A percentile compares a stretch with the other conserved stretches of the same genome.
phyloP scores from a whole-genome alignment of 2,888 invertebrate species.

The Flexamia atlantica region DNA sequence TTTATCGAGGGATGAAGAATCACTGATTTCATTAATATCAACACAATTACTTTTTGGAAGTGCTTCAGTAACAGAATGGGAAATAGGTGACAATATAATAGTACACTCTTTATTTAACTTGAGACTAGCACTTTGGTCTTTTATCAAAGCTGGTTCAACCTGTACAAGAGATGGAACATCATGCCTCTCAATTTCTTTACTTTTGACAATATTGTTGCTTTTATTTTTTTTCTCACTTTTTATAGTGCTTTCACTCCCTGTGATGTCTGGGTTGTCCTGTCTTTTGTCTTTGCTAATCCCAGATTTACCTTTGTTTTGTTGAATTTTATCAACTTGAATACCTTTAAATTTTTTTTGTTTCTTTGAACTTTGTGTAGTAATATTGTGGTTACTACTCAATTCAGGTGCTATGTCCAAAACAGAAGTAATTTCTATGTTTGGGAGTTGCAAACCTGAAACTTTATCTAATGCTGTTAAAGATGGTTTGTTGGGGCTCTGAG shows the following conservation, averaged over 20 bases:
- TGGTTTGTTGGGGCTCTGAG: neutral
- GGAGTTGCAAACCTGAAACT: neutral
- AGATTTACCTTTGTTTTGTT: neutral
- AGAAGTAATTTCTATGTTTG: neutral
- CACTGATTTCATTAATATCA: neutral
- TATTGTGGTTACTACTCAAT: neutral
- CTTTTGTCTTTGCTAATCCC: neutral
- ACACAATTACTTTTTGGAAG: neutral
- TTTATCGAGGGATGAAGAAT: neutral
- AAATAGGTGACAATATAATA: neutral
- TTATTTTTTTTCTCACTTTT: neutral
- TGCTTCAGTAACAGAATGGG: neutral
- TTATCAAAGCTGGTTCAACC: neutral
- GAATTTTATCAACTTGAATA: neutral
- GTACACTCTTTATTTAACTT: neutral
- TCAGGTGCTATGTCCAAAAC: neutral
- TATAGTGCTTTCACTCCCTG: neutral
- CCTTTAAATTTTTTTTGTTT: neutral
- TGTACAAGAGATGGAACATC: neutral
- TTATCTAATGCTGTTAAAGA: neutral
- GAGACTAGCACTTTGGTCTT: slow-evolving; percentile 2
- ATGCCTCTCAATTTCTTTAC: neutral
- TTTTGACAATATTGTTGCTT: neutral
- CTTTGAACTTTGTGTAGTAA: neutral
- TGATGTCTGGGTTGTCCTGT: no score